Evolutionary conservation across 2,113 vertebrate species (phyloP).

Genomic region (Spea bombifrons): DNA sequence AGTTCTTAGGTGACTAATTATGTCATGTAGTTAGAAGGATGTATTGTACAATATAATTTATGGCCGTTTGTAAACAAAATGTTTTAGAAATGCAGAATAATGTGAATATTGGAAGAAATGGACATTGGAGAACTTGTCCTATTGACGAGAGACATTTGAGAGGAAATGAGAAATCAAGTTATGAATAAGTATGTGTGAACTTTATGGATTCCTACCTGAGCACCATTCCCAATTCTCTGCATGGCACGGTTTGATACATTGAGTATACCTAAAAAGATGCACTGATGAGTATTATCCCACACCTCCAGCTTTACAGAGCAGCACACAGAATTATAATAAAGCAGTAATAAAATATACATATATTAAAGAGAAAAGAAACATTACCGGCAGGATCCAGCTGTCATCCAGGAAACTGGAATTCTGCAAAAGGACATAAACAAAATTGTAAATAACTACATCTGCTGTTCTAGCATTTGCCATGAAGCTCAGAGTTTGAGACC

Average conservation of each 20-base stretch:
- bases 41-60: no score
- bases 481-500: no score
- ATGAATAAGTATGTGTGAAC: no score
- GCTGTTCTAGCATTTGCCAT: no score
- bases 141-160: no score
- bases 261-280: conserved; percentile 66
- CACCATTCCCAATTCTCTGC: conserved; percentile 65
- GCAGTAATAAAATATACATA: neutral
- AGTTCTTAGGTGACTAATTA: no score
- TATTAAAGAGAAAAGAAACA: neutral
- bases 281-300: neutral
- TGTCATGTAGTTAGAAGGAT: no score
- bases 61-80: no score
- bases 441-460: rapidly evolving
- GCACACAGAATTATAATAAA: neutral
- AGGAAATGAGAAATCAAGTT: no score
- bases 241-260: conserved; percentile 71
- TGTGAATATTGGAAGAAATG: no score
- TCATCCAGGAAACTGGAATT: conserved; percentile 82
- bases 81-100: no score
- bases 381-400: conserved; percentile 77
- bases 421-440: conserved; percentile 53
- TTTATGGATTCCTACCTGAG: conserved; percentile 63
- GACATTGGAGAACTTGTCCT: no score
- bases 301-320: neutral